Evolutionary conservation across 2,113 vertebrate genomes (phyloP), one percentile per base, ranked within the genome.

Genomic region (Cheilinus undulatus): DNA sequence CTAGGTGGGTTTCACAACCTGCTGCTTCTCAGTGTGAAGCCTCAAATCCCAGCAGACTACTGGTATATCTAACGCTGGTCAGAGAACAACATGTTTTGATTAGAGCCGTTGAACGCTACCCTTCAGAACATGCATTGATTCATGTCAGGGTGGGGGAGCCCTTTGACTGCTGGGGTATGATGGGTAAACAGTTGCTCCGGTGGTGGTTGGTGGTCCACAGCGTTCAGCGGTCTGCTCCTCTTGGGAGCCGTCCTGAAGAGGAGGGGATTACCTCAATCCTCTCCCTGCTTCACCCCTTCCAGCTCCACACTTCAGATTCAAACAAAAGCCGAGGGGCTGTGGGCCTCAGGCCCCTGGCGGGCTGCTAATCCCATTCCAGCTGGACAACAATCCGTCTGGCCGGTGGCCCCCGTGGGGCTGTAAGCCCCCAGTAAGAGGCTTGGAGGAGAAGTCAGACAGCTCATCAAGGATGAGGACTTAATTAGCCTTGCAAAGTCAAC

Each of bases 401-500:
- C 75, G 61, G 88, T 89, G 89, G 88, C 84, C 91, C 88, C 89
- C n/a, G 73, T 30, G 49, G 68, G 54, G 86, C 86, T 78, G 79
- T 94, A 92, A 93, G 80, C 76, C 79, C 77, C 45, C 64, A 15
- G 73, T 93, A 93, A 94, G 92, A 93, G 83, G 93, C 92, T 94
- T 92, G 91, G 76, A 89, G 78, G 78, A 90, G 76, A 89, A 91
- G 92, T 92, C 92, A 88, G 90, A 93, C 92, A 88, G 91, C 88
- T 92, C 87, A 83, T 93, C 91, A 91, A 89, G 89, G 85, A 89
- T 93, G 90, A 93, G 85, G 87, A 89, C 90, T 91, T 94, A 92
- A 93, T 94, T 94, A 94, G 86, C 84, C 91, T 86, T 90, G 86
- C 91, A 92, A 91, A 94, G 92, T 93, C 92, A 93, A 93, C 89